Conservation (phyloP, 2,797 vertebrate genomes). For the Malurus leucopterus region DNA sequence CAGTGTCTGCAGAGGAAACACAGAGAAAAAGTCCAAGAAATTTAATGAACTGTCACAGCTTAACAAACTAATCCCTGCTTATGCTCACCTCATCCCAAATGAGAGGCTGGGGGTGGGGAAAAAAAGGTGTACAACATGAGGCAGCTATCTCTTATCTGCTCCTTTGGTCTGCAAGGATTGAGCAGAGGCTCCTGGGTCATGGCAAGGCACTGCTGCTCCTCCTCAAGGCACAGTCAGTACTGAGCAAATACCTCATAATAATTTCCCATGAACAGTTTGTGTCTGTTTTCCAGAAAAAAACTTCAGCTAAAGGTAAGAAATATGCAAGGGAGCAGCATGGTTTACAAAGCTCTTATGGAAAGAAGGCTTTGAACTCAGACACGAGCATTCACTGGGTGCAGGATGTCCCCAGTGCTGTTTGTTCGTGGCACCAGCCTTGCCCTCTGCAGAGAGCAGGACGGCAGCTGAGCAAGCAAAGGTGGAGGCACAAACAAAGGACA, state of each 20-base stretch:
- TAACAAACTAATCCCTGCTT: conserved; percentile 54
- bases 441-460: not conserved
- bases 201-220: not conserved
- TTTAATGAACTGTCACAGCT: conserved; percentile 52
- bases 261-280: not conserved
- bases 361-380: not conserved
- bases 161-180: not conserved
- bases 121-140: not conserved
- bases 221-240: not conserved
- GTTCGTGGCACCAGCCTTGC: accelerated
- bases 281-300: not conserved
- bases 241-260: not conserved
- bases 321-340: not conserved
- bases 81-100: conserved; percentile 37
- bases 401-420: not conserved
- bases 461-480: not conserved
- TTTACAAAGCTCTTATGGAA: accelerated
- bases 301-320: not conserved
- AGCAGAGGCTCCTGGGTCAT: not conserved
- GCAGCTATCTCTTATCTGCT: conserved; percentile 28
- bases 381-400: accelerated
- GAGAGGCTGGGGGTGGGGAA: not conserved
- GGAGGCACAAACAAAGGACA: not conserved
- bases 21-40: conserved; percentile 24
- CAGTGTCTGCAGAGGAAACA: not conserved